Evolutionary conservation across 2,113 vertebrate genomes (phyloP).

Genomic region (Junco hyemalis): DNA sequence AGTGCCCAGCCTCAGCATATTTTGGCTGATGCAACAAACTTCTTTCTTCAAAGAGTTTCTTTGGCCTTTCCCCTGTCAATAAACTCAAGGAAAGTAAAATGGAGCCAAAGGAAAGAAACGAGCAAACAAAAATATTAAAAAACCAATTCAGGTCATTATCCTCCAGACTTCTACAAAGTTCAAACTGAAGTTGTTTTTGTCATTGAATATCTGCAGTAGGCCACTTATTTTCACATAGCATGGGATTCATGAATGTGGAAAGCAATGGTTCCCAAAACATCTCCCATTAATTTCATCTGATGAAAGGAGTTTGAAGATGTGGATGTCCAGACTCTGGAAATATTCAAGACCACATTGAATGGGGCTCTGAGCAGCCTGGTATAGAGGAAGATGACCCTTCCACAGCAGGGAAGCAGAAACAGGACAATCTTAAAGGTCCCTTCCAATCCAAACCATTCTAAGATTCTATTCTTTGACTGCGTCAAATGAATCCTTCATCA

Average conservation of each 20-base stretch:
- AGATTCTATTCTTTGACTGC: background rate
- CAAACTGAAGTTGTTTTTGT: background rate
- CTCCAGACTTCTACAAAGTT: background rate
- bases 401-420: background rate
- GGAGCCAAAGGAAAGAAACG: background rate
- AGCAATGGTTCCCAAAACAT: background rate
- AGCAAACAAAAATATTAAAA: background rate
- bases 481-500: background rate
- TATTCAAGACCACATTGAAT: background rate
- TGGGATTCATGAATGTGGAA: background rate
- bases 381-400: background rate
- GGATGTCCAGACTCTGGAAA: background rate
- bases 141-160: background rate
- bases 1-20: background rate
- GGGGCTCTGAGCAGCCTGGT: background rate
- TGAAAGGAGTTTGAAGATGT: background rate
- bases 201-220: background rate
- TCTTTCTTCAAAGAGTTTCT: slow-evolving; percentile 8
- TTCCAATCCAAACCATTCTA: background rate
- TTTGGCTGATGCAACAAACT: background rate
- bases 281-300: background rate
- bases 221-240: background rate
- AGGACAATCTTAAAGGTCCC: background rate
- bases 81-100: background rate
- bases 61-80: slow-evolving; percentile 3